Conservation (phyloP, 2,113 vertebrate species). For the Cyphomyrus plagiostoma region DNA sequence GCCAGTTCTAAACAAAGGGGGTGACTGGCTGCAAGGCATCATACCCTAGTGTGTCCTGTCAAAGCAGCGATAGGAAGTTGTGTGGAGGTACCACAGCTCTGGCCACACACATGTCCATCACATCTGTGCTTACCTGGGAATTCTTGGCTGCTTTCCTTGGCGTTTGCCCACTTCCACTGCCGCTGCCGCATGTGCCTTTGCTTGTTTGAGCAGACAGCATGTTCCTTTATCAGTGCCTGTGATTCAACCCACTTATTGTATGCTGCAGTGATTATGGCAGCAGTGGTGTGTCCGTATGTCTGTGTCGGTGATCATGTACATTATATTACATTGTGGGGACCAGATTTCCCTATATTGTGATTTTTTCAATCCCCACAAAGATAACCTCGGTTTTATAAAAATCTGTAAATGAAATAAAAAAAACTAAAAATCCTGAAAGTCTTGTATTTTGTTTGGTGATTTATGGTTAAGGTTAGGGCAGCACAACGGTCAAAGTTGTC, state of each 20-base stretch:
- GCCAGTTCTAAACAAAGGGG: not conserved
- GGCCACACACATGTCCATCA: not conserved
- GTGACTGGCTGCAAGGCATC: not conserved
- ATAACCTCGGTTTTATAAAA: not conserved
- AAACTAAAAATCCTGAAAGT: not conserved
- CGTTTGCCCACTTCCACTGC: not conserved
- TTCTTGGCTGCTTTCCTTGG: not conserved
- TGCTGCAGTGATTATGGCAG: not conserved
- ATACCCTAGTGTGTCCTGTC: not conserved
- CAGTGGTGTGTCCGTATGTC: not conserved
- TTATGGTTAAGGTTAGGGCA: not conserved
- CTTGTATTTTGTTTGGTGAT: not conserved
- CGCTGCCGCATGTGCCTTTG: not conserved
- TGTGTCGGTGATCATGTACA: not conserved
- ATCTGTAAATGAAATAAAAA: not conserved
- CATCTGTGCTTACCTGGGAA: not conserved
- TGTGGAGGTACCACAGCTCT: not conserved
- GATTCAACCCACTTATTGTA: not conserved
- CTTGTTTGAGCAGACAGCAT: not conserved
- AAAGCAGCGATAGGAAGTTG: not conserved
- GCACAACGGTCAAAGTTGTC: not conserved
- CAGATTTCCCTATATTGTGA: not conserved
- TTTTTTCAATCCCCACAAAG: not conserved
- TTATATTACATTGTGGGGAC: not conserved
- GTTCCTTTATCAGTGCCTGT: not conserved